phyloP scores from a whole-genome alignment of 2,797 vertebrate species.

The Oreochromis mossambicus region DNA sequence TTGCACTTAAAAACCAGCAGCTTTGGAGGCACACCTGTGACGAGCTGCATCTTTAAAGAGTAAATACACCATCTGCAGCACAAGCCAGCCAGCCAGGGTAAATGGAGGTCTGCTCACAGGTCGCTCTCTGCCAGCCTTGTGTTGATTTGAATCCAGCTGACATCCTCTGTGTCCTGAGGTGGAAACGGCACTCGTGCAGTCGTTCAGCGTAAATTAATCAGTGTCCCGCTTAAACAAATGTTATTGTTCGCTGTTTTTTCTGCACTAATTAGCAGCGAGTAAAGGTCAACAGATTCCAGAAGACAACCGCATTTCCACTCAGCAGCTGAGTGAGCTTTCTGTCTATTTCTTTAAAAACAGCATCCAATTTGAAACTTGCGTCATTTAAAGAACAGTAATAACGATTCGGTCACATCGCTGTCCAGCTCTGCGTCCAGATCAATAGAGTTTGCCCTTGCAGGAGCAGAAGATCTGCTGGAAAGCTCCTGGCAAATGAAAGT shows the following conservation, averaged over 20 bases:
- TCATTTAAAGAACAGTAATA: background rate
- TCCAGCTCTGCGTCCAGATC: background rate
- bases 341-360: background rate
- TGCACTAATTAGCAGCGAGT: slow-evolving; percentile 12
- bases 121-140: background rate
- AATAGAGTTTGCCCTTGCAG: background rate
- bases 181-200: background rate
- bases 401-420: background rate
- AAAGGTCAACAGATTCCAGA: background rate
- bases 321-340: background rate
- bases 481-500: slow-evolving; percentile 8
- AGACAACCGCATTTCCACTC: background rate
- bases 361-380: accelerated
- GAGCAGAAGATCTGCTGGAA: background rate
- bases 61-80: background rate
- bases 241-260: background rate
- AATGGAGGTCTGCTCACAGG: background rate
- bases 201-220: background rate
- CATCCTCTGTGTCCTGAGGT: slow-evolving; percentile 26
- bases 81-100: background rate
- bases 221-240: slow-evolving; percentile 4
- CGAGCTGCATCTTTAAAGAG: background rate
- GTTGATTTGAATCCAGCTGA: slow-evolving; percentile 14
- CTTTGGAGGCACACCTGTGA: background rate
- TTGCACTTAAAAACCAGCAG: background rate